phyloP scores from a whole-genome alignment of 2,113 vertebrate species.

The Sebastes schlegelii region DNA sequence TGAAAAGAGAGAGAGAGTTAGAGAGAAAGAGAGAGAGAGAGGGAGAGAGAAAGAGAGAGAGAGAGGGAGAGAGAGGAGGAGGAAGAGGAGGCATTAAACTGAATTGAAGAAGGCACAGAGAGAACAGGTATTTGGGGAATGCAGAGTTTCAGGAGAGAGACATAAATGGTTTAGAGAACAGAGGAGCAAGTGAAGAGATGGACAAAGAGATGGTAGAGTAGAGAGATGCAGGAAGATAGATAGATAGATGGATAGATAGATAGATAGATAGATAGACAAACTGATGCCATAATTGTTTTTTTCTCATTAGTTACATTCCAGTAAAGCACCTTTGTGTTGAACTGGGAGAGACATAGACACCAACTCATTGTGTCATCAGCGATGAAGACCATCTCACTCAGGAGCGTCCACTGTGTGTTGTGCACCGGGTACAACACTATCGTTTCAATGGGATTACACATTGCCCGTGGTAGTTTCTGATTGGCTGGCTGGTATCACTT shows the following conservation, averaged over 20 bases:
- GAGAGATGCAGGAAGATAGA: neutral
- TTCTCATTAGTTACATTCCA: neutral
- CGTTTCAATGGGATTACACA: too few species aligned
- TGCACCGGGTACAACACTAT: neutral
- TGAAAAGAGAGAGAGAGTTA: neutral
- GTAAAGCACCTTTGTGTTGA: neutral
- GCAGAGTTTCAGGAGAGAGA: neutral
- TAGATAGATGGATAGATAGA: neutral
- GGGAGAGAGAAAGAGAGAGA: slow-evolving; percentile 1
- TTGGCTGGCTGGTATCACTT: too few species aligned
- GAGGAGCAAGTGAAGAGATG: neutral
- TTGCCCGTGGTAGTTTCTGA: too few species aligned
- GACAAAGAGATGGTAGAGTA: neutral
- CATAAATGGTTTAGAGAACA: neutral
- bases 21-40: neutral
- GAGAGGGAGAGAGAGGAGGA: neutral
- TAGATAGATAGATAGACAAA: neutral
- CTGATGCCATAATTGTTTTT: neutral
- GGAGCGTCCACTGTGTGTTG: neutral
- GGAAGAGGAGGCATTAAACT: neutral
- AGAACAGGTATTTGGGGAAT: neutral
- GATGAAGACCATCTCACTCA: neutral
- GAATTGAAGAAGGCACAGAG: slow-evolving; percentile 1
- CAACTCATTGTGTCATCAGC: neutral
- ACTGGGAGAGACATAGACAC: neutral